Evolutionary conservation across 2,113 vertebrate genomes (phyloP), one percentile per base, ranked within the genome.

Genomic region (Neoarius graeffei): DNA sequence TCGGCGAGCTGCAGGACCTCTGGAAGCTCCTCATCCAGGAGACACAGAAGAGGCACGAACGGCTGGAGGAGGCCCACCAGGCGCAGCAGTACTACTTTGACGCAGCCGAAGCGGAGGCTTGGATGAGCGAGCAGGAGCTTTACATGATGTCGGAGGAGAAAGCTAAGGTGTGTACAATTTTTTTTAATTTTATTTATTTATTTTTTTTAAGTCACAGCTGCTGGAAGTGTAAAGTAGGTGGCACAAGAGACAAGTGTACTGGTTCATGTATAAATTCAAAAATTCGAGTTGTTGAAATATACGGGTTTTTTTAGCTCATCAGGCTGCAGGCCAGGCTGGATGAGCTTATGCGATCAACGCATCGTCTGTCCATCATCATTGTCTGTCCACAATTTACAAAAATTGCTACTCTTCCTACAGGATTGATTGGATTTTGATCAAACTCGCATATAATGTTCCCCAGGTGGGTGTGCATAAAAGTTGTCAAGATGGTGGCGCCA

Each of bases 91-190:
- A 99, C 92, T 99, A 99, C 94, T 99, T 99, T 0, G 98, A 99
- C 0, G 98, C 97, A 0, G 98, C 98, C 0, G 98, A 99, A 92
- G 98, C 98, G 0, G 98, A 99, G 94, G 97, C 98, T 3, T 99
- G 98, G 98, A 99, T 99, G 98, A 99, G 98, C 0, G 98, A 99
- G 85, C 98, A 99, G 94, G 98, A 99, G 91, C 96, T 99, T 10
- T 99, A 99, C 91, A 99, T 99, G 98, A 99, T 99, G 98, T 99
- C 98, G 3, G 98, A 99, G 92, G 98, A 99, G 94, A 99, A 99
- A 93, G 98, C 98, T 89, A 99, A 99, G 97, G 98, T 99, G 89
- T 19, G 85, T 59, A 27, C n/a, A n/a, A 2, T 7, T 19, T 2
- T 69, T 69, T 30, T 69, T 27, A n/a, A n/a, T n/a, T n/a, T n/a